Conservation (phyloP, 2,888 invertebrate genomes). For the Xylophagus ater region DNA sequence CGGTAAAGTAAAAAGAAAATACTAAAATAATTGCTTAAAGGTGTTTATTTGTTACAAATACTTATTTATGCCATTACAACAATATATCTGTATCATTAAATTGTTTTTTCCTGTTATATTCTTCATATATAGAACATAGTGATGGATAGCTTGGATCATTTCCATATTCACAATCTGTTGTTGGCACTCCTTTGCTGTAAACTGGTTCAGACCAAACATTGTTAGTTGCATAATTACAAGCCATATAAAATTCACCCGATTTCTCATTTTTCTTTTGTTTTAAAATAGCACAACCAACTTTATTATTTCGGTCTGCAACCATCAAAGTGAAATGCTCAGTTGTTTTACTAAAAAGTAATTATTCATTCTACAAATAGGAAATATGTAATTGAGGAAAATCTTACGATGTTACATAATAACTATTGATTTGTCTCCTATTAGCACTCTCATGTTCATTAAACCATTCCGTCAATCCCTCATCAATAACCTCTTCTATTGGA, state of each 20-base stretch:
- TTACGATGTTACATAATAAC: constrained; percentile 1
- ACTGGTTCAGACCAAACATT: constrained; percentile 19
- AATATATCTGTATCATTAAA: too few species aligned
- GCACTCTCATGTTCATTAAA: constrained; percentile 9
- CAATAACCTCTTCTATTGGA: background rate
- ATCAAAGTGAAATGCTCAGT: constrained; percentile 29
- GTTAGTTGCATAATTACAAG: constrained; percentile 29
- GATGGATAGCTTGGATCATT: constrained; percentile 20
- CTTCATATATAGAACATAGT: constrained; percentile 12
- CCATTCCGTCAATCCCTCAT: constrained; percentile 9
- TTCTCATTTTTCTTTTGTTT: constrained; percentile 17
- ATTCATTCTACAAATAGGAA: background rate
- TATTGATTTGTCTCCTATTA: constrained; percentile 7
- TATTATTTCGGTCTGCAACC: constrained; percentile 24
- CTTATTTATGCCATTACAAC: too few species aligned
- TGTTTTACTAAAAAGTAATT: background rate
- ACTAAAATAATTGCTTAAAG: too few species aligned
- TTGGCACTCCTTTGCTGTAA: constrained; percentile 18
- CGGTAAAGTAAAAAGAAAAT: too few species aligned
- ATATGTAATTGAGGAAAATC: background rate
- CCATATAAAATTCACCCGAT: constrained; percentile 19
- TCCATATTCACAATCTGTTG: constrained; percentile 24
- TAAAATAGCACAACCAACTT: constrained; percentile 26
- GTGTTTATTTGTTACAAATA: too few species aligned
- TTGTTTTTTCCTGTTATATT: too few species aligned